A percentile compares a stretch with the other conserved stretches of the same genome.
Evolutionary conservation across 2,797 vertebrate genomes (phyloP).

Genomic region (Gadopsis marmoratus): DNA sequence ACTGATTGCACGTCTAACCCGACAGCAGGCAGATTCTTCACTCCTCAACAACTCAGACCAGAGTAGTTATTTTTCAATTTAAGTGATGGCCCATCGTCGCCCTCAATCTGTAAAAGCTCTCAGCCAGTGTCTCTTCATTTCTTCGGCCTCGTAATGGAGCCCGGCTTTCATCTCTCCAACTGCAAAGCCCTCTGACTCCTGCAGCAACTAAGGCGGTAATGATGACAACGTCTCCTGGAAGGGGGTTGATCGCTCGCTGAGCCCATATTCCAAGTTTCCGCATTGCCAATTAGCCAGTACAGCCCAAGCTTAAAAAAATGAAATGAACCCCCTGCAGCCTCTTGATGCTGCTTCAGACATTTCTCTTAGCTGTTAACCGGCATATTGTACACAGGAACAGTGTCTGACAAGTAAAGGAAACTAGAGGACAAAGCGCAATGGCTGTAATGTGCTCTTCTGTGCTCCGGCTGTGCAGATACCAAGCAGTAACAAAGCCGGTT

Average conservation of each 20-base stretch:
- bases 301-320: conserved; percentile 39
- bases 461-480: conserved; percentile 37
- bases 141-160: conserved; percentile 26
- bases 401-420: conserved; percentile 33
- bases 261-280: conserved; percentile 52
- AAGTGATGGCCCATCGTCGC: conserved; percentile 48
- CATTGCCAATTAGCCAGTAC: conserved; percentile 65
- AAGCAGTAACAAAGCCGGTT: conserved; percentile 39
- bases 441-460: conserved; percentile 14
- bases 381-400: conserved; percentile 29
- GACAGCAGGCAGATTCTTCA: conserved; percentile 3
- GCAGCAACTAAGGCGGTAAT: conserved; percentile 57
- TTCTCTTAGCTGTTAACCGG: conserved; percentile 32
- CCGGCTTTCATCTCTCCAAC: conserved; percentile 53
- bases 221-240: conserved; percentile 56
- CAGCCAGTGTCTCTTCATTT: conserved; percentile 28
- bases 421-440: conserved; percentile 41
- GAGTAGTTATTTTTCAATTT: conserved; percentile 24
- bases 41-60: conserved; percentile 10
- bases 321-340: conserved; percentile 58
- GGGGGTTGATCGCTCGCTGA: conserved; percentile 58
- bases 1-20: conserved; percentile 16
- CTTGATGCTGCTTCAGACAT: conserved; percentile 30
- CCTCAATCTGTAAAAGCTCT: conserved; percentile 33
- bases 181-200: conserved; percentile 58